These are phyloP conservation scores for Tyrannus savana DNA, from an alignment of 2,113 vertebrate species.

Conservation along the genomic window DNA sequence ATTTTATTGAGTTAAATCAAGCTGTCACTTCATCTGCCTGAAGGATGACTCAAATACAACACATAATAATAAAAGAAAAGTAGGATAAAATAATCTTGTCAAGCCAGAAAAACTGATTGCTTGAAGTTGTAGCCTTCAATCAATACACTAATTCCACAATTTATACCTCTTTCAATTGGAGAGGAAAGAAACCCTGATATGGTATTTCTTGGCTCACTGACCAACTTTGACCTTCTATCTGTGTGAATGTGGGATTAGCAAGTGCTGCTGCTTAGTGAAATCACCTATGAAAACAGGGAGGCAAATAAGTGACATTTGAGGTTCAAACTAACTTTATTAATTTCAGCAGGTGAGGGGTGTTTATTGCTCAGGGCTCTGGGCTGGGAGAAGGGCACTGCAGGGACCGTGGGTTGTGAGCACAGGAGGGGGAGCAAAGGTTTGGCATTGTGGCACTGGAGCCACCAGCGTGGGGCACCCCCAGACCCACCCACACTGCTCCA, in stretches of 20 bases:
- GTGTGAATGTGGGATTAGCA: constrained; percentile 90
- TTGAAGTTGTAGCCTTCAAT: constrained; percentile 93
- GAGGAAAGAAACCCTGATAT: constrained; percentile 96
- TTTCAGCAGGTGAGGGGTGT: constrained; percentile 76
- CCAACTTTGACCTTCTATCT: constrained; percentile 99
- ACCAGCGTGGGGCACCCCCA: not conserved
- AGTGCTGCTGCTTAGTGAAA: constrained; percentile 90
- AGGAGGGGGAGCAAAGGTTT: not conserved
- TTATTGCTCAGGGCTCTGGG: constrained; percentile 29
- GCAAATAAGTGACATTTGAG: constrained; percentile 86
- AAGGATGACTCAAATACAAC: constrained; percentile 98
- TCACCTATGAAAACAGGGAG: constrained; percentile 90
- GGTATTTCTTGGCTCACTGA: constrained; percentile 99
- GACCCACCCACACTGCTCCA: fast-evolving
- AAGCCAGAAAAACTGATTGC: constrained; percentile 98
- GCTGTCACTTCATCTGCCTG: constrained; percentile 98
- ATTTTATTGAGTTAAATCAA: constrained; percentile 99
- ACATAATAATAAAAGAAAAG: constrained; percentile 99
- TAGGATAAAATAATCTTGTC: constrained; percentile 99
- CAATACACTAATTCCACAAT: constrained; percentile 99
- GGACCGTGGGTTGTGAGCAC: not conserved
- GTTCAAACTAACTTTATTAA: constrained; percentile 88
- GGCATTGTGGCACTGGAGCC: not conserved
- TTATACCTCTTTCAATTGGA: constrained; percentile 93
- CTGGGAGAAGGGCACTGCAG: not conserved